Evolutionary conservation across 2,888 invertebrate species (phyloP).

Genomic region (Sisyra terminalis): DNA sequence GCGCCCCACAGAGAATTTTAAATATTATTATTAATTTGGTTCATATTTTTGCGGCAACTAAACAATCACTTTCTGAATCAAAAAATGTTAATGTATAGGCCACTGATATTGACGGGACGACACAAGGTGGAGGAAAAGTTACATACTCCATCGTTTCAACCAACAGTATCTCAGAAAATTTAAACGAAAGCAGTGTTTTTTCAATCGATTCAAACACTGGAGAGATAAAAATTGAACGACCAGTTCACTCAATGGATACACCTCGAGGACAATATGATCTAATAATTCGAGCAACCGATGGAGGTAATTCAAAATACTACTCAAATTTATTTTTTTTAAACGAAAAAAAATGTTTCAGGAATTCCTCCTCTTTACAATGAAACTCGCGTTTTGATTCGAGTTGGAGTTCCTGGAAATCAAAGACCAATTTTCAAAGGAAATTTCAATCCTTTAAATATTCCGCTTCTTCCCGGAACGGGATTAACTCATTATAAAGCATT

Average conservation of each 20-base stretch:
- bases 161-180: constrained; percentile 46
- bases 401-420: constrained; percentile 65
- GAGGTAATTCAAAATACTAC: constrained; percentile 29
- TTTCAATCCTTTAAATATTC: constrained; percentile 33
- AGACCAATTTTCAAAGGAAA: constrained; percentile 64
- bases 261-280: constrained; percentile 58
- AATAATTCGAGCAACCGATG: constrained; percentile 50
- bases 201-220: constrained; percentile 51
- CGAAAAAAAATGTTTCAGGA: constrained; percentile 23
- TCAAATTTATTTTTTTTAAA: not conserved
- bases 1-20: too few relatives aligned
- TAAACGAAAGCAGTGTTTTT: constrained; percentile 32
- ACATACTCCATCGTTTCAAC: constrained; percentile 48
- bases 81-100: too few relatives aligned
- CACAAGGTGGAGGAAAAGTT: constrained; percentile 51
- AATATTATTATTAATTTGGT: not conserved
- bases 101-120: constrained; percentile 55
- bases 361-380: constrained; percentile 47
- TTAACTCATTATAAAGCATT: constrained; percentile 45
- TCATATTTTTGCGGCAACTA: too few relatives aligned
- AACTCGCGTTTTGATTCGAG: constrained; percentile 48
- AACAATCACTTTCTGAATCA: too few relatives aligned
- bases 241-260: constrained; percentile 55
- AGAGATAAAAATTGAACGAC: constrained; percentile 44
- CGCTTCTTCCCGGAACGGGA: constrained; percentile 24